Evolutionary conservation across 2,113 vertebrate genomes (phyloP).

Genomic region (Cololabis saira): DNA sequence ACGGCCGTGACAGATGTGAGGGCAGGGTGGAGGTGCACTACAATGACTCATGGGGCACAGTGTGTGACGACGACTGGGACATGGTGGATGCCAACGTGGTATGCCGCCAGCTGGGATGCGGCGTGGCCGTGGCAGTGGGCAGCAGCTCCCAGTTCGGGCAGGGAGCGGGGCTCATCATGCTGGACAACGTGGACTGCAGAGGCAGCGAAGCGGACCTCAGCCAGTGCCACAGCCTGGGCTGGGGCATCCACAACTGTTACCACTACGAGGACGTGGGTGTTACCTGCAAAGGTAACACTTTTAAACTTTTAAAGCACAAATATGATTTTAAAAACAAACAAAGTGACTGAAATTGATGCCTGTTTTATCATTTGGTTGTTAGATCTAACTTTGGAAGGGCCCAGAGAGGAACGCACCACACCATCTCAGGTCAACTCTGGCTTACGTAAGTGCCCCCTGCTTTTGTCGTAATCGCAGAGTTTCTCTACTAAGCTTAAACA

Average conservation of each 20-base stretch:
- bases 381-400: conserved; percentile 76
- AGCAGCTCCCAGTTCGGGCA: conserved; percentile 88
- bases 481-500: no score
- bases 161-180: conserved; percentile 86
- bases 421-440: conserved; percentile 34
- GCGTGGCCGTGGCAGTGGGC: conserved; percentile 82
- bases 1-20: conserved; percentile 87
- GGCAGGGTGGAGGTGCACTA: conserved; percentile 91
- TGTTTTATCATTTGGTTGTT: conserved; percentile 28
- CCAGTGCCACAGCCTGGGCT: conserved; percentile 89
- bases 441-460: conserved; percentile 68
- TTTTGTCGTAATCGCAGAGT: conserved; percentile 4
- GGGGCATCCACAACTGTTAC: conserved; percentile 97
- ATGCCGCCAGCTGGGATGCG: conserved; percentile 91
- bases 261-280: conserved; percentile 96
- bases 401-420: conserved; percentile 59
- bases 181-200: conserved; percentile 95
- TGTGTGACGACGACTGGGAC: conserved; percentile 97
- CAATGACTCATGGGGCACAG: conserved; percentile 90
- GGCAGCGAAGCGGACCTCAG: conserved; percentile 87
- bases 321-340: neutral
- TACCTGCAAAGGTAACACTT: conserved; percentile 85
- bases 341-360: conserved; percentile 1
- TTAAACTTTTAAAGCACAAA: neutral
- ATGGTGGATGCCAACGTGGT: conserved; percentile 94